phyloP scores from a whole-genome alignment of 2,888 invertebrate species.

The Coleophora deauratella region DNA sequence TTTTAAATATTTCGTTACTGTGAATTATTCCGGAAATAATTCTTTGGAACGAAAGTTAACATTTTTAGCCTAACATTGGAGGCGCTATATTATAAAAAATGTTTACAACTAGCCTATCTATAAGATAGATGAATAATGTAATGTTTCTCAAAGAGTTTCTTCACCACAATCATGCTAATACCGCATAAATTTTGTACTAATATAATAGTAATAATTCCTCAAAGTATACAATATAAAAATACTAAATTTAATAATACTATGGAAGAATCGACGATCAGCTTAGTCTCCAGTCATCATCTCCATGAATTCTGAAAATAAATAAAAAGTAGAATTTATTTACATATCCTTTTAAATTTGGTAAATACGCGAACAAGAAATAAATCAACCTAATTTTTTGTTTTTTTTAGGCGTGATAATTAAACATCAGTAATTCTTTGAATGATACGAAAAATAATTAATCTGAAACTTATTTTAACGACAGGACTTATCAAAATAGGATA shows the following conservation, averaged over 20 bases:
- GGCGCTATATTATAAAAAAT: conserved; percentile 1
- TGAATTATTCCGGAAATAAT: conserved; percentile 66
- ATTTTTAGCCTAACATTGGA: too few relatives aligned
- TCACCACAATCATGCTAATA: conserved; percentile 50
- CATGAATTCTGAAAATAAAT: conserved; percentile 85
- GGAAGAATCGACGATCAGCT: conserved; percentile 31
- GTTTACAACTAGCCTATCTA: conserved; percentile 45
- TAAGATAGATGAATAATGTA: conserved; percentile 44
- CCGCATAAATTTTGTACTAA: conserved; percentile 64
- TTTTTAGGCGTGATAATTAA: too few relatives aligned
- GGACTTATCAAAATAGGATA: too few relatives aligned
- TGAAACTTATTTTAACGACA: too few relatives aligned
- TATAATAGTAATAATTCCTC: conserved; percentile 44
- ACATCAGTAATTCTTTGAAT: too few relatives aligned
- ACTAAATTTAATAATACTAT: conserved; percentile 42
- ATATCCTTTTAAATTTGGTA: too few relatives aligned
- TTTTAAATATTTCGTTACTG: conserved; percentile 34
- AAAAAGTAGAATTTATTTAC: conserved; percentile 5
- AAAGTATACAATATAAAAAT: conserved; percentile 43
- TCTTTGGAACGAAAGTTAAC: conserved; percentile 44
- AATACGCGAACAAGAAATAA: too few relatives aligned
- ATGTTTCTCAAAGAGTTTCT: conserved; percentile 7
- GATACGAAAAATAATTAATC: too few relatives aligned
- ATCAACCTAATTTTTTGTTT: too few relatives aligned
- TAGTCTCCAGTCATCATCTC: conserved; percentile 96